Evolutionary conservation across 2,888 invertebrate species (phyloP).

Genomic region (Cloeon dipterum): DNA sequence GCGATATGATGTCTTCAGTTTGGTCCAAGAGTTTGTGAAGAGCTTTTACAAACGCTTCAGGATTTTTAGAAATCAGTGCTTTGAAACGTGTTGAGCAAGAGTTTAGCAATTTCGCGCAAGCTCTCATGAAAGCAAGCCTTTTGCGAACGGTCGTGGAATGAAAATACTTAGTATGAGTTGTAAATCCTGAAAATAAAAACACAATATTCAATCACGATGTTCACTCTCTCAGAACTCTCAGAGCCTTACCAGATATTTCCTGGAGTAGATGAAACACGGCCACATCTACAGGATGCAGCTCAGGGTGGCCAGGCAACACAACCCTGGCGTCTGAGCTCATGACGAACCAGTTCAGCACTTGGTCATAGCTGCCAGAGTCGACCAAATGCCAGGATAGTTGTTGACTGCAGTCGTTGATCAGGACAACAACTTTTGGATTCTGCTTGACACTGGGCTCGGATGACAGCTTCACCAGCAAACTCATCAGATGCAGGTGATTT

Average conservation of each 20-base stretch:
- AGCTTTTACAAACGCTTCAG: constrained; percentile 22
- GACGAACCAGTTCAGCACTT: constrained; percentile 48
- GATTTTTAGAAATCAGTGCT: constrained; percentile 21
- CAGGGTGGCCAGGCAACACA: constrained; percentile 22
- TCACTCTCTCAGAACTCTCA: too few species aligned
- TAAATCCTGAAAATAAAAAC: constrained; percentile 26
- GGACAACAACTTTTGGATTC: constrained; percentile 20
- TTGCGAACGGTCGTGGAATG: constrained; percentile 26
- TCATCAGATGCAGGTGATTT: constrained; percentile 36
- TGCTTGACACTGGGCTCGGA: constrained; percentile 47
- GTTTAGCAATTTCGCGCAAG: constrained; percentile 30
- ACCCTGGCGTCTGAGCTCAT: constrained; percentile 46
- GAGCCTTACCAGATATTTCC: constrained; percentile 1
- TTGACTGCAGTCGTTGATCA: constrained; percentile 31
- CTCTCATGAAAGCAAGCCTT: constrained; percentile 33
- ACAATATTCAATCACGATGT: too few species aligned
- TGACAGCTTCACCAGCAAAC: constrained; percentile 44
- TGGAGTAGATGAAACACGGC: constrained; percentile 8
- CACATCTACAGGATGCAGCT: constrained; percentile 11
- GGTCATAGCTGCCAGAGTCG: constrained; percentile 33
- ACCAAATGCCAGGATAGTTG: constrained; percentile 38
- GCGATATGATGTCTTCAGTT: constrained; percentile 7
- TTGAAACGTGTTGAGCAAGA: constrained; percentile 28
- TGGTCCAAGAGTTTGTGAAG: constrained; percentile 23
- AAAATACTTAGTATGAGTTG: constrained; percentile 18